phyloP scores from a whole-genome alignment of 2,888 invertebrate species.

The Cyrtodaria siliqua region DNA sequence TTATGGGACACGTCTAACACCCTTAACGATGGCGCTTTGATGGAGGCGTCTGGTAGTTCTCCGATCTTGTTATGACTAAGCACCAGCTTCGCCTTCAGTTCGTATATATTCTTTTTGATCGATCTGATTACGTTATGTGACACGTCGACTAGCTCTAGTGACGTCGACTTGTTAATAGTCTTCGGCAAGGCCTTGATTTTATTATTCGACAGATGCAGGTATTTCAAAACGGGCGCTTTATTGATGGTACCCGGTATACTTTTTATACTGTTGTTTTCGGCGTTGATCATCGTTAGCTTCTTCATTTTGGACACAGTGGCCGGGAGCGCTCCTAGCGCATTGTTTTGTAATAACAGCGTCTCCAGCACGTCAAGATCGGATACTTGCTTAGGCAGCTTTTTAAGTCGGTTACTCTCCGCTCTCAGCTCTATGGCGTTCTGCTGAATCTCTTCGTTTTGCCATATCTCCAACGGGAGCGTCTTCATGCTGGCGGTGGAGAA shows the following conservation, averaged over 20 bases:
- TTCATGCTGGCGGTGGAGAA: constrained; percentile 77
- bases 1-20: constrained; percentile 82
- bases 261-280: constrained; percentile 75
- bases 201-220: constrained; percentile 79
- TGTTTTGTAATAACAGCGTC: constrained; percentile 76
- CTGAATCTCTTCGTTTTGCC: constrained; percentile 81
- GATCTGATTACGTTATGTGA: constrained; percentile 81
- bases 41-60: constrained; percentile 79
- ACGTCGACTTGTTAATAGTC: constrained; percentile 79
- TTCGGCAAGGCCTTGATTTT: constrained; percentile 82
- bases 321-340: constrained; percentile 75
- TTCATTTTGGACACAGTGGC: constrained; percentile 76
- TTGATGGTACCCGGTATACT: constrained; percentile 76
- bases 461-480: constrained; percentile 80
- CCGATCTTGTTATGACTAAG: constrained; percentile 78
- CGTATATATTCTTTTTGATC: constrained; percentile 83
- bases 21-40: constrained; percentile 80
- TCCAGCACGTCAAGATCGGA: constrained; percentile 75
- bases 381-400: constrained; percentile 81
- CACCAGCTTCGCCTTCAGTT: constrained; percentile 78
- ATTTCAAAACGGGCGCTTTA: constrained; percentile 74
- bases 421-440: constrained; percentile 72
- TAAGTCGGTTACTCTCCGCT: constrained; percentile 82
- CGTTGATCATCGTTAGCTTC: constrained; percentile 64
- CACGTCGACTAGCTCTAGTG: constrained; percentile 76